Base-by-base conservation (phyloP, 2,888 invertebrate species). In the Drosophila cognata region DNA sequence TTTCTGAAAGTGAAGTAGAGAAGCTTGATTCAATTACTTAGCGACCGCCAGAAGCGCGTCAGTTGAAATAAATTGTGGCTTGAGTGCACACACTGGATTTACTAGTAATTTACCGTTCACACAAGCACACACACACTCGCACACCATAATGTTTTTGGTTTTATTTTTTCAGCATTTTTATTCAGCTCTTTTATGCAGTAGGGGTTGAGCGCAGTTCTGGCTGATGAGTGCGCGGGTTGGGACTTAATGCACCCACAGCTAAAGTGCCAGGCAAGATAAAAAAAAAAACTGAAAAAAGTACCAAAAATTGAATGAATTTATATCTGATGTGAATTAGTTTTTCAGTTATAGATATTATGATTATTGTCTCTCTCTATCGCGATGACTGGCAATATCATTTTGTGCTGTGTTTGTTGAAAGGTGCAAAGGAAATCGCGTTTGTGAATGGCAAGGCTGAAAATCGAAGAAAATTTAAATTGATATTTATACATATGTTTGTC, bases 1-100 rank as follows among this genome's bases (percentile, higher is more conserved):
- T 51, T 65, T 33, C 28, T 62, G 43, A 71, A 59, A 71, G 63
- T 57, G 74, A 57, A 64, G 46, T 46, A 41, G 50, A 35, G 72
- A 46, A 72, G 64, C 69, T 77, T 72, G 67, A 77, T 77, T 83
- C 83, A 80, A 81, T 80, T 80, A 81, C 83, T 81, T 83, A 83
- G 77, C 77, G 71, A 76, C 43, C 52, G 61, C 48, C 52, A 55
- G 59, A 48, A 41, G 46, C 41, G 46, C 41, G 60, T 59, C 67
- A 58, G 77, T 72, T 70, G 46, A 83, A 81, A 81, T 81, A 77
- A 81, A 81, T 81, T 77, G 67, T 65, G 60, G 74, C 74, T 72
- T 70, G 74, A 80, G 81, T 77, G 81, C 83, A 80, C 77, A 72
- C 56, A 58, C 77, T 77, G 83, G 81, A 80, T 83, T 81, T 81